Conservation (phyloP, 2,113 vertebrate genomes). For the Morone saxatilis region DNA sequence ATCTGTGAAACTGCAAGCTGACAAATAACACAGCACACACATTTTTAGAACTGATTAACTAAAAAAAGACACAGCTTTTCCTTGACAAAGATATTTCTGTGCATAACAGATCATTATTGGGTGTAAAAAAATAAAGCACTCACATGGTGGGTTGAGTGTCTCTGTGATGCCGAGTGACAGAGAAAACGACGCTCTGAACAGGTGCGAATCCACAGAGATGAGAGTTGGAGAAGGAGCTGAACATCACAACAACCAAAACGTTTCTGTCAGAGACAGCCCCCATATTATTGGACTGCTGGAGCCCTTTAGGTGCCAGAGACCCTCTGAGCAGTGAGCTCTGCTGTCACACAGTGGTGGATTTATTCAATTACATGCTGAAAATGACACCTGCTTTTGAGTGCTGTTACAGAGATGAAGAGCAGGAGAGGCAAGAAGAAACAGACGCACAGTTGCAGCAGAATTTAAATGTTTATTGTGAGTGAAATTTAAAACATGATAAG, state of each 20-base stretch:
- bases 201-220: constrained; percentile 62
- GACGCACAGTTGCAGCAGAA: neutral
- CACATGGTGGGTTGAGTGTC: constrained; percentile 51
- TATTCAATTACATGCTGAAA: constrained; percentile 62
- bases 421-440: neutral
- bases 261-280: constrained; percentile 55
- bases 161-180: constrained; percentile 37
- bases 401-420: neutral
- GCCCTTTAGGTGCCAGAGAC: constrained; percentile 39
- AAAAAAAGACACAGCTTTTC: neutral
- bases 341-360: constrained; percentile 76
- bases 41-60: constrained; percentile 17
- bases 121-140: constrained; percentile 49
- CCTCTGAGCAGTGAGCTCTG: constrained; percentile 60
- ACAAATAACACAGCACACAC: constrained; percentile 1
- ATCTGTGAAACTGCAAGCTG: constrained; percentile 10
- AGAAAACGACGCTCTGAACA: constrained; percentile 30
- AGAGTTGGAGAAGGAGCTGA: constrained; percentile 62
- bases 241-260: constrained; percentile 45
- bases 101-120: constrained; percentile 8
- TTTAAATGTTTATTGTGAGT: constrained; percentile 18
- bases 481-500: constrained; percentile 7
- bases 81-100: constrained; percentile 8
- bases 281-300: constrained; percentile 51
- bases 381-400: constrained; percentile 11